Conservation (phyloP, 2,888 invertebrate species). For the Hypercompe scribonia region DNA sequence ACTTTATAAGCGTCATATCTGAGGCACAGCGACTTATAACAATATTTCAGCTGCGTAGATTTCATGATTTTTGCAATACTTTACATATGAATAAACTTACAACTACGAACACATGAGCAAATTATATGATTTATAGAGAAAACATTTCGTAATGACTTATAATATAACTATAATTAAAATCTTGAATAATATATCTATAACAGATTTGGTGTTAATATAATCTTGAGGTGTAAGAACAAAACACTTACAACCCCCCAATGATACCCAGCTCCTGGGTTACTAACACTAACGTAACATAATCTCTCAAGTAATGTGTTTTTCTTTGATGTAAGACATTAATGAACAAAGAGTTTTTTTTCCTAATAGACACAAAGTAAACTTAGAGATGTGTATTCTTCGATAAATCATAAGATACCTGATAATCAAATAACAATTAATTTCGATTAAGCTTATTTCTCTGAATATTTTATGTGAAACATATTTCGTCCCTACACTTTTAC, state of each 20-base stretch:
- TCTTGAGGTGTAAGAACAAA: neutral
- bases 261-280: neutral
- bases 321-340: neutral
- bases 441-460: neutral
- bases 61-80: neutral
- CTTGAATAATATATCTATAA: constrained; percentile 4
- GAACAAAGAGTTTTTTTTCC: neutral
- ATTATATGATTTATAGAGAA: constrained; percentile 18
- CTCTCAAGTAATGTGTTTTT: neutral
- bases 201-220: neutral
- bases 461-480: too few relatives aligned
- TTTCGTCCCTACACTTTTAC: neutral
- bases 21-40: constrained; percentile 12
- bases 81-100: constrained; percentile 2
- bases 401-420: neutral
- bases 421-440: neutral
- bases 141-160: constrained; percentile 6
- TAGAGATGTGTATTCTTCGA: neutral
- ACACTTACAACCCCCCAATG: neutral
- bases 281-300: neutral
- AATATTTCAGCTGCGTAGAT: constrained; percentile 16
- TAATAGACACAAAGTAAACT: neutral
- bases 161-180: constrained; percentile 8
- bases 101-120: constrained; percentile 25
- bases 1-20: constrained; percentile 5